Evolutionary conservation across 2,113 vertebrate species (phyloP), one percentile per base, ranked within the genome.

Genomic region (Cromileptes altivelis): DNA sequence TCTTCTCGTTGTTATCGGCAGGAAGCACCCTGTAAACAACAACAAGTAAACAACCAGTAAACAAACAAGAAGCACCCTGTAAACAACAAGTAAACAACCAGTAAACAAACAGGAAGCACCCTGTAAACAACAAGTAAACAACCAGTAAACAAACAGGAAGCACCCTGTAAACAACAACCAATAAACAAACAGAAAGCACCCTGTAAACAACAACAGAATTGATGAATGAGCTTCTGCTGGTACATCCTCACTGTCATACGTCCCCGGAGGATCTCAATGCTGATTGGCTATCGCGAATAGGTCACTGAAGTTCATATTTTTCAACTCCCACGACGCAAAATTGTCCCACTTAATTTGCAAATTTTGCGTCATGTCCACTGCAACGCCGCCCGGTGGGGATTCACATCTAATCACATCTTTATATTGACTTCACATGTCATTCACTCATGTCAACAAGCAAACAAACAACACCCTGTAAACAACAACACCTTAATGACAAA

Each of bases 1-100:
- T 95, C 89, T 96, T 97, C 82, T 96, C 97, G 0, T 91, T 84
- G 72, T 92, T 96, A 79, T 99, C 97, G 0, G 67, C 75, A 2
- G 90, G 85, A 19, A 88, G 62, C 23, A 68, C 88, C 76, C 93
- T 94, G 74, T 4, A 55, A n/a, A 77, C 11, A 70, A 65, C 6
- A 68, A 65, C 6, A 68, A 1, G 37, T 52, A 37, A 52, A 55
- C 33, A n/a, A 68, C 15, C 70, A 4, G 18, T 52, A 1, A 53
- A 40, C 17, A 19, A 56, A 13, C 7, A 8, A n/a, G 1, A 52
- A 49, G 15, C 6, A 37, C 15, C 6, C 2, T 1, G 30, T 25
- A n/a, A 37, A 30, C 49, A 64, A 19, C 47, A 53, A 7, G 13
- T 5, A 13, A 73, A 60, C 13, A 33, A 45, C 50, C 19, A 47